Evolutionary conservation across 2,888 invertebrate genomes (phyloP).

Genomic region (Calameuta pallipes): DNA sequence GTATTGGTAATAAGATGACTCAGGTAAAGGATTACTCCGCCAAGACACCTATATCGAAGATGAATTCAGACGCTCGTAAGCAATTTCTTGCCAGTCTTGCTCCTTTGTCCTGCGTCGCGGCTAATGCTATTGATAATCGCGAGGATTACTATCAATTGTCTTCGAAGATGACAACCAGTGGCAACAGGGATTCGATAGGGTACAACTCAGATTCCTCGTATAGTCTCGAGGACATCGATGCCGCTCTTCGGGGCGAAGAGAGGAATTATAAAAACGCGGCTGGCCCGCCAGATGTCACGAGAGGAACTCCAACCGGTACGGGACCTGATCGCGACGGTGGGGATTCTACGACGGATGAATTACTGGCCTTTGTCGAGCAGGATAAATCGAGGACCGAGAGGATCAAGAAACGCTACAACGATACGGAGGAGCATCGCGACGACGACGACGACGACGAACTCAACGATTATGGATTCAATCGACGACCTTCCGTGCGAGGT

Average conservation of each 20-base stretch:
- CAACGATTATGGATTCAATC: conserved; percentile 90
- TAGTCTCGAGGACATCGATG: conserved; percentile 75
- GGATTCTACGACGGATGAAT: conserved; percentile 73
- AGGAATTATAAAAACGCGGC: conserved; percentile 68
- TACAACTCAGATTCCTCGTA: conserved; percentile 77
- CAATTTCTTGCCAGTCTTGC: conserved; percentile 85
- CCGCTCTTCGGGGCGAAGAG: conserved; percentile 69
- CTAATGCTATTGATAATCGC: conserved; percentile 69
- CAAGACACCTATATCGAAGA: conserved; percentile 62
- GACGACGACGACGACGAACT: conserved; percentile 93
- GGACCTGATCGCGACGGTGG: conserved; percentile 50
- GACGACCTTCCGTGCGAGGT: conserved; percentile 88
- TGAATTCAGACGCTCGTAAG: conserved; percentile 74
- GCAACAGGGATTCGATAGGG: conserved; percentile 73
- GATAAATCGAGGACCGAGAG: conserved; percentile 86
- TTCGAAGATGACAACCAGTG: conserved; percentile 61
- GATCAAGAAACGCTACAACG: conserved; percentile 77
- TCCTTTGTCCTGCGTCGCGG: conserved; percentile 81
- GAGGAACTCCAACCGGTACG: conserved; percentile 75
- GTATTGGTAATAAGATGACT: conserved; percentile 63
- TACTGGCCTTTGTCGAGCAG: conserved; percentile 87
- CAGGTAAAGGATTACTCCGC: conserved; percentile 51
- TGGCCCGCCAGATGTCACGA: conserved; percentile 81
- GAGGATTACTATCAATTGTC: conserved; percentile 73
- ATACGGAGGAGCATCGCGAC: conserved; percentile 63